Base-by-base conservation (phyloP, 2,113 vertebrate species). In the Henicopernis longicauda region DNA sequence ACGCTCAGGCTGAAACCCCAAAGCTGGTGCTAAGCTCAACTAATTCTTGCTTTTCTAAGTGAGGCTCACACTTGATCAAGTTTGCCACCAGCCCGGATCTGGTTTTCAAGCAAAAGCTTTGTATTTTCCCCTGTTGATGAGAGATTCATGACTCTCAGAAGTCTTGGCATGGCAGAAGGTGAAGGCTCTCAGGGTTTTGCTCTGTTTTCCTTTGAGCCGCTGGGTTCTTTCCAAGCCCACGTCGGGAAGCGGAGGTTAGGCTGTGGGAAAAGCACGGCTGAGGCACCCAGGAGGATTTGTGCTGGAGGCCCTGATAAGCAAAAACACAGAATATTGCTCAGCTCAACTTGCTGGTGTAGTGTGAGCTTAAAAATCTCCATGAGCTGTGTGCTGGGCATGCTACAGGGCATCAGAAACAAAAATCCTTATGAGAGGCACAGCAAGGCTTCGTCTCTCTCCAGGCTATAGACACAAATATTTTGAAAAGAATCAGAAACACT, bases 1-100 rank as follows among this genome's bases (percentile, higher is more conserved):
- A 15, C 1, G 3, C 40, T 69, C 14, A 26, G 54, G 34, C 29
- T 42, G 67, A 31, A 50, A 22, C 26, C 22, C 54, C 40, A 23
- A 44, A 69, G 40, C 62, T 42, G 42, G 14, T 36, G 49, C 55
- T 50, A 52, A 86, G n/a, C 32, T 62, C n/a, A 44, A 12, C n/a
- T 62, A 25, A 80, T 61, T 55, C 13, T 44, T 36, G 16, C 15
- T 85, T 55, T 49, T 44, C n/a, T 54, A 32, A 54, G 29, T 54
- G 13, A 42, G 4, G 5, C 21, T 67, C 9, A 0, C 1, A 3
- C n/a, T 44, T 69, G 31, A 44, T 20, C 21, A 26, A 13, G 15
- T 69, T 63, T 63, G 40, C 61, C 69, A 27, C 55, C 12, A 26
- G 9, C 26, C 22, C 5, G 1, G 26, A 22, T 44, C 47, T 52